These are phyloP conservation scores for Polyergus mexicanus DNA, from an alignment of 1,140 invertebrate species.

Conservation along the genomic window DNA sequence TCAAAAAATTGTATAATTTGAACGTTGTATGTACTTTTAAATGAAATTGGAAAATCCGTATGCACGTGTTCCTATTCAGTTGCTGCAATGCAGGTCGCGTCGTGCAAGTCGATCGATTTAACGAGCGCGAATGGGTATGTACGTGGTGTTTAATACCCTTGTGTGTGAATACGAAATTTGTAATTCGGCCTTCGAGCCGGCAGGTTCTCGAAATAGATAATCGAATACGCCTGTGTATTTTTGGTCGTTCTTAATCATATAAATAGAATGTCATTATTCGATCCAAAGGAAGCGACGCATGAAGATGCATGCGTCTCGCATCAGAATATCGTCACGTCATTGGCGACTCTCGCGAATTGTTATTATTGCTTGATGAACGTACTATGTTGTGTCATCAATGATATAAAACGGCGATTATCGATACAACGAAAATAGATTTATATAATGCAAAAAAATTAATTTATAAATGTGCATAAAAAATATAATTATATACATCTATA, in stretches of 20 bases:
- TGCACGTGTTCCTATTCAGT: slow-evolving; percentile 47
- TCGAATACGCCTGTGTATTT: slow-evolving; percentile 53
- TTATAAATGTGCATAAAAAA: no score
- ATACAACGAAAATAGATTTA: no score
- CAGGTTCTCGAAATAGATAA: slow-evolving; percentile 56
- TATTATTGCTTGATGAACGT: neutral
- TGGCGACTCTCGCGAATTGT: no score
- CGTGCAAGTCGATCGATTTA: slow-evolving; percentile 74
- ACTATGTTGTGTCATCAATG: neutral
- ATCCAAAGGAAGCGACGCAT: slow-evolving; percentile 34
- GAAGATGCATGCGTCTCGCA: neutral
- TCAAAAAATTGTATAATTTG: slow-evolving; percentile 13
- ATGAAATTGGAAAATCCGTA: slow-evolving; percentile 68
- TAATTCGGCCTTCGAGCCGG: slow-evolving; percentile 45
- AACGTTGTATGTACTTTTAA: neutral
- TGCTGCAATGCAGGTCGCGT: slow-evolving; percentile 73
- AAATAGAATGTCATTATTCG: slow-evolving; percentile 62
- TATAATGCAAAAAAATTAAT: no score
- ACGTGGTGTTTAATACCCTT: slow-evolving; percentile 49
- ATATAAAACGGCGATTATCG: neutral
- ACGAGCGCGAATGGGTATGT: slow-evolving; percentile 69
- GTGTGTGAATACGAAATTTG: slow-evolving; percentile 49
- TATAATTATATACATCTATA: no score
- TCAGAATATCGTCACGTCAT: neutral
- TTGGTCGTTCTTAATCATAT: slow-evolving; percentile 49